phyloP scores from a whole-genome alignment of 2,888 invertebrate genomes.

The Atherix ibis region DNA sequence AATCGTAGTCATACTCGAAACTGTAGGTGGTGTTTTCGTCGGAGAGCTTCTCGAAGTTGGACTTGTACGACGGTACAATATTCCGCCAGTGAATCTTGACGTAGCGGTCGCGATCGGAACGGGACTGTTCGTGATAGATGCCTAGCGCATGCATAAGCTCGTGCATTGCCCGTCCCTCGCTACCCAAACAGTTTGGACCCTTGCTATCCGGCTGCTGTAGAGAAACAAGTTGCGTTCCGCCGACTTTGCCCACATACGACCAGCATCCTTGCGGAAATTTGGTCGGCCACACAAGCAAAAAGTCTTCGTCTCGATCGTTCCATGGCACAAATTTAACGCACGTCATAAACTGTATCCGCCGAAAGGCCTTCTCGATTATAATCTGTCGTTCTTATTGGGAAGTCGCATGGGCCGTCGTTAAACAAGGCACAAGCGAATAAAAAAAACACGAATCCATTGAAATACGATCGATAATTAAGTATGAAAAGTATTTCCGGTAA shows the following conservation, averaged over 20 bases:
- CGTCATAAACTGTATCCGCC: slow-evolving; percentile 45
- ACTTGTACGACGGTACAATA: slow-evolving; percentile 37
- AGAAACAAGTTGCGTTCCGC: slow-evolving; percentile 58
- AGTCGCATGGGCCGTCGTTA: too few relatives aligned
- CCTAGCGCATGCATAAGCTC: slow-evolving; percentile 70
- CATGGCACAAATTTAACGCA: slow-evolving; percentile 48
- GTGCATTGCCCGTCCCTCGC: slow-evolving; percentile 58
- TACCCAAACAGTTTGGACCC: slow-evolving; percentile 47
- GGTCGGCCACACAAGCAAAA: slow-evolving; percentile 47
- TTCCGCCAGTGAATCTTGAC: slow-evolving; percentile 55
- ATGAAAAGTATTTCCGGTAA: too few relatives aligned
- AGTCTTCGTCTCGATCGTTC: slow-evolving; percentile 46
- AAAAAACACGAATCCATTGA: too few relatives aligned
- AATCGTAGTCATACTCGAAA: slow-evolving; percentile 61
- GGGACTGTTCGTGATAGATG: slow-evolving; percentile 65
- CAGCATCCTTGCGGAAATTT: slow-evolving; percentile 55
- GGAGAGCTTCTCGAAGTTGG: slow-evolving; percentile 50
- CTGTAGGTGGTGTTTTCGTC: slow-evolving; percentile 45
- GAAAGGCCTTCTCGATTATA: slow-evolving; percentile 43
- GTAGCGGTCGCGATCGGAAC: slow-evolving; percentile 43
- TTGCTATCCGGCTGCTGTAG: slow-evolving; percentile 44
- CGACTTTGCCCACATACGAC: slow-evolving; percentile 58
- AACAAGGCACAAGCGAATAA: too few relatives aligned
- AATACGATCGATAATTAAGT: too few relatives aligned
- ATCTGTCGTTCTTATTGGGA: slow-evolving; percentile 36